Conservation (phyloP, 2,113 vertebrate species). For the Oriolus oriolus region DNA sequence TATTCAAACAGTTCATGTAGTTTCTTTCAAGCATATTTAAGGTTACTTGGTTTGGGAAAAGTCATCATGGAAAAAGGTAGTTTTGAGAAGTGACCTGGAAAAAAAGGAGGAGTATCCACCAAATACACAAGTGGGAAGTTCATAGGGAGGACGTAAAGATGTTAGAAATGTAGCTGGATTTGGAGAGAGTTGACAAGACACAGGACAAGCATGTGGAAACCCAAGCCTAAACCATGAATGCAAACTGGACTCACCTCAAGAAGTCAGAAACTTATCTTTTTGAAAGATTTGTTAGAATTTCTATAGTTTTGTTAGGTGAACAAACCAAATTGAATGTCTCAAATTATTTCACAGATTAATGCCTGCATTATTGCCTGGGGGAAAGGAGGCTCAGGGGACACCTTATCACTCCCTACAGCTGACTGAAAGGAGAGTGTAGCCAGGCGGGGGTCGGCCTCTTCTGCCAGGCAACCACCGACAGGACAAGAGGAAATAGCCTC, state of each 20-base stretch:
- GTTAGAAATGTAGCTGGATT: neutral
- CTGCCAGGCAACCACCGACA: neutral
- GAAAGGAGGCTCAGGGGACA: neutral
- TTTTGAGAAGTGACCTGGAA: constrained; percentile 45
- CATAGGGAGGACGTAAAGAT: neutral
- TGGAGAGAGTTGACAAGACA: neutral
- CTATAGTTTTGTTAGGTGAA: neutral
- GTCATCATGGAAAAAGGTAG: neutral
- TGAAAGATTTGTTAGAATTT: neutral
- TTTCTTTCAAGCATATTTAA: constrained; percentile 20
- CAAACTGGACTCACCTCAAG: neutral
- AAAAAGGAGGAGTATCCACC: neutral
- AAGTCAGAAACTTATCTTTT: neutral
- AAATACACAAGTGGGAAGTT: neutral
- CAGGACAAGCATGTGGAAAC: neutral
- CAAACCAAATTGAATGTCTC: neutral
- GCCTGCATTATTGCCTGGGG: neutral
- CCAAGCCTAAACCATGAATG: neutral
- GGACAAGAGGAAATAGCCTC: rapidly evolving
- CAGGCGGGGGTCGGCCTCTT: rapidly evolving
- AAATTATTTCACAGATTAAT: neutral
- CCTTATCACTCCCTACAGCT: neutral
- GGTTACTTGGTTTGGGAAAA: neutral
- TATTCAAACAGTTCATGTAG: neutral
- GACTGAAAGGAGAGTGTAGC: neutral